Evolutionary conservation across 2,888 invertebrate species (phyloP), one percentile per base, ranked within the genome.

Genomic region (Mayetiola destructor): DNA sequence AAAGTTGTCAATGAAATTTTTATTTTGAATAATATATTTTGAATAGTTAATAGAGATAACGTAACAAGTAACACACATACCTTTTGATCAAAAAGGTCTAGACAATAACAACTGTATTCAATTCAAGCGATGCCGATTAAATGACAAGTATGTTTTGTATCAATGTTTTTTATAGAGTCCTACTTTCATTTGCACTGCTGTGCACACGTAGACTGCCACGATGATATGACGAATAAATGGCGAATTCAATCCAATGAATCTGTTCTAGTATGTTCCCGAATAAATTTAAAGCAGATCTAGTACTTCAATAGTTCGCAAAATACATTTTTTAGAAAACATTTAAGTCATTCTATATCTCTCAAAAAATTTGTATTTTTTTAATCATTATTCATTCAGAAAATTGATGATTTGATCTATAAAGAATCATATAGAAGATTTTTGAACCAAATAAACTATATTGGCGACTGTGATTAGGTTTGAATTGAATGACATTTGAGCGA

Each of bases 131-230:
- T 32, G 53, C 32, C 53, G 53, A 53, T 53, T 8, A 53, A 53
- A 53, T 53, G 53, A 53, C 53, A 53, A 2, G 16, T 20, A 3
- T 12, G 1, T 16, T 23, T 8, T 27, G 30, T 16, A 20, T 12
- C 53, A 20, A 18, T 32, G 32, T 32, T 53, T 53, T 53, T 53
- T 53, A 53, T n/a, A 27, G n/a, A 27, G 3, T 2, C 53, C 20
- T 16, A 12, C 30, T 10, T 5, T 18, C 8, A 5, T n/a, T 37
- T 20, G 23, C 23, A 23, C 5, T 42, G 14, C 10, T 23, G 10
- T 53, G 53, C 53, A 53, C 27, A 53, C 53, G 53, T 53, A 30
- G 29, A 53, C 53, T 53, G 29, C 53, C 53, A 53, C 53, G 53
- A 30, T 32, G 30, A 27, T 18, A 4, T 53, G 53, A 53, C 53